A percentile compares a stretch with the other conserved stretches of the same genome.
Evolutionary conservation across 2,888 invertebrate species (phyloP).

Genomic region (Acronicta alni): DNA sequence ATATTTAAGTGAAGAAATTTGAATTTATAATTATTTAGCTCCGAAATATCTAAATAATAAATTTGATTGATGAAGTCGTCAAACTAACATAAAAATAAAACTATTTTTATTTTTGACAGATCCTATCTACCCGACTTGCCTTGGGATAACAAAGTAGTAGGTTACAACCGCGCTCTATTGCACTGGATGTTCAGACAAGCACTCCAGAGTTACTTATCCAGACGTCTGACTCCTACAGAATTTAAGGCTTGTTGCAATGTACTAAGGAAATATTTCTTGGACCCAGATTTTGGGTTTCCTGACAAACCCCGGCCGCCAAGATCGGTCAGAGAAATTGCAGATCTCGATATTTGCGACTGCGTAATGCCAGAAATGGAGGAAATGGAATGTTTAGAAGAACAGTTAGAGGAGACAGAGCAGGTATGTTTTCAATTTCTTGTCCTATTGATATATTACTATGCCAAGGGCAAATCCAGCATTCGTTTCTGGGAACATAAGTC

Average conservation of each 20-base stretch:
- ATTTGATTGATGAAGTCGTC: neutral
- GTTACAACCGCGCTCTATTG: conserved; percentile 67
- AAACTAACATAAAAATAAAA: neutral
- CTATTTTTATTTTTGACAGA: conserved; percentile 53
- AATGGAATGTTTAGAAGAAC: conserved; percentile 60
- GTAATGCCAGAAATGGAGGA: conserved; percentile 71
- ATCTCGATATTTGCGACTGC: conserved; percentile 78
- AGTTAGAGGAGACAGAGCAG: conserved; percentile 63
- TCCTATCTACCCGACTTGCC: conserved; percentile 79
- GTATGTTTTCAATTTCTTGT: conserved; percentile 2
- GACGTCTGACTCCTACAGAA: conserved; percentile 64
- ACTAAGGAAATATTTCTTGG: conserved; percentile 73
- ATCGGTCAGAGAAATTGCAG: conserved; percentile 64
- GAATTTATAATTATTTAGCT: too few species aligned
- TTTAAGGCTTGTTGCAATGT: conserved; percentile 62
- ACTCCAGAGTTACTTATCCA: conserved; percentile 69
- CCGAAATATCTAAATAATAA: too few species aligned
- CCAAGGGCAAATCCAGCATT: too few species aligned
- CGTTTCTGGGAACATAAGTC: too few species aligned
- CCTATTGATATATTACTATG: too few species aligned
- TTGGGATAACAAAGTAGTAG: conserved; percentile 74
- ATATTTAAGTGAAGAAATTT: too few species aligned
- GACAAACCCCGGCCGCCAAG: conserved; percentile 64
- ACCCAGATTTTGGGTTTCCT: conserved; percentile 81
- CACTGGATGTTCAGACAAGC: conserved; percentile 86